Percentiles rank a stretch among this genome's conserved stretches.
phyloP scores from a whole-genome alignment of 1,140 invertebrate species.

The Sycobia sp. region DNA sequence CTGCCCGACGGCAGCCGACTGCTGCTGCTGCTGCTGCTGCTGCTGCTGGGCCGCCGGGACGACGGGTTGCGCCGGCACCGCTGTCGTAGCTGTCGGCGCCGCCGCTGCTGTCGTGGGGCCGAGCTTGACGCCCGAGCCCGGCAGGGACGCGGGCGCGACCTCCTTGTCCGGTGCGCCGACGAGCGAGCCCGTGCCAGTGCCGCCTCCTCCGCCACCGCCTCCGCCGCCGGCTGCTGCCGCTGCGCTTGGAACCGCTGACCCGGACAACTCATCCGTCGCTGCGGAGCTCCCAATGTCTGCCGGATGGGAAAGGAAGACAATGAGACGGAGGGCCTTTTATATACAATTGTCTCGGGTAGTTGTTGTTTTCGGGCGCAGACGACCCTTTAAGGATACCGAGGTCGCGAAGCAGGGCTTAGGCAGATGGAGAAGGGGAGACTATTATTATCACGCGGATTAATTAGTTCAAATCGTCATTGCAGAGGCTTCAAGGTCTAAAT shows the following conservation, averaged over 20 bases:
- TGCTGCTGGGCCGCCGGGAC: slow-evolving; percentile 35
- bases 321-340: too few relatives aligned
- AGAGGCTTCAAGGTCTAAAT: neutral
- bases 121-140: slow-evolving; percentile 1
- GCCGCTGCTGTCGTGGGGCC: neutral
- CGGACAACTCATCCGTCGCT: slow-evolving; percentile 59
- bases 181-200: slow-evolving; percentile 31
- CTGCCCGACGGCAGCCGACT: slow-evolving; percentile 34
- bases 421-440: too few relatives aligned
- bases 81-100: neutral
- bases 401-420: too few relatives aligned
- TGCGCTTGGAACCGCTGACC: slow-evolving; percentile 53
- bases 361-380: too few relatives aligned
- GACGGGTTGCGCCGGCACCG: slow-evolving; percentile 41
- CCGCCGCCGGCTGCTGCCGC: slow-evolving; percentile 46
- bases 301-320: too few relatives aligned
- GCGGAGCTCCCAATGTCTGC: slow-evolving; percentile 56
- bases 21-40: too few relatives aligned
- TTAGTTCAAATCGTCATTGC: neutral
- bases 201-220: neutral
- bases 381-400: too few relatives aligned
- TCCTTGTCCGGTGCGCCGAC: slow-evolving; percentile 39
- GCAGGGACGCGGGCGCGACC: slow-evolving; percentile 1
- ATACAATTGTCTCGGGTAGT: too few relatives aligned
- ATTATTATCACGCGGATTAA: too few relatives aligned